phyloP scores from a whole-genome alignment of 2,888 invertebrate genomes.

The Harpalus rubripes region DNA sequence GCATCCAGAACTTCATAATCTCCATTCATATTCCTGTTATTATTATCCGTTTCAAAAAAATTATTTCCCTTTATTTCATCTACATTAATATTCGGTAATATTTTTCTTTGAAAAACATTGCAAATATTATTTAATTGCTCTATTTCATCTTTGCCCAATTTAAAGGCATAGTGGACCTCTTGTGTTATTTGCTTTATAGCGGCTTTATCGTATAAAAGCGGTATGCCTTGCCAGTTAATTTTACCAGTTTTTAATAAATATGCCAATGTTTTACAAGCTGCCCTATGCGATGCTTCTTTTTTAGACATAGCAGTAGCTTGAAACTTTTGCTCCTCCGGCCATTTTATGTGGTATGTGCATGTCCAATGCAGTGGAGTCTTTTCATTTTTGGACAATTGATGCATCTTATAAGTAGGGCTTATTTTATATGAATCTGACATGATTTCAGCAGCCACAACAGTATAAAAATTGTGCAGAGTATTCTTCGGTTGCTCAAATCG shows the following conservation, averaged over 20 bases:
- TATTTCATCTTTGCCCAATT: conserved; percentile 75
- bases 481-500: conserved; percentile 79
- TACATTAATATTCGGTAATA: conserved; percentile 40
- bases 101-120: conserved; percentile 77
- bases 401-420: conserved; percentile 75
- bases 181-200: conserved; percentile 75
- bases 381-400: conserved; percentile 71
- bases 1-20: conserved; percentile 9
- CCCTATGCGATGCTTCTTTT: conserved; percentile 79
- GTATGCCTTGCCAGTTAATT: conserved; percentile 78
- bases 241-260: conserved; percentile 79
- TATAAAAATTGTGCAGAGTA: conserved; percentile 78
- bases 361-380: conserved; percentile 76
- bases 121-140: conserved; percentile 77
- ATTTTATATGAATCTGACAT: conserved; percentile 77
- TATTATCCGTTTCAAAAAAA: conserved; percentile 70
- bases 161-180: conserved; percentile 74
- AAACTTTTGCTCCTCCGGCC: conserved; percentile 81
- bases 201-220: conserved; percentile 77
- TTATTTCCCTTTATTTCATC: conserved; percentile 70
- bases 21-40: conserved; percentile 58
- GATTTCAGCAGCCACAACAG: conserved; percentile 77
- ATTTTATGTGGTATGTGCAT: conserved; percentile 79
- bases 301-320: conserved; percentile 79
- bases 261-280: conserved; percentile 79